Base-by-base conservation (phyloP, 1,140 invertebrate genomes). In the Acromyrmex heyeri region DNA sequence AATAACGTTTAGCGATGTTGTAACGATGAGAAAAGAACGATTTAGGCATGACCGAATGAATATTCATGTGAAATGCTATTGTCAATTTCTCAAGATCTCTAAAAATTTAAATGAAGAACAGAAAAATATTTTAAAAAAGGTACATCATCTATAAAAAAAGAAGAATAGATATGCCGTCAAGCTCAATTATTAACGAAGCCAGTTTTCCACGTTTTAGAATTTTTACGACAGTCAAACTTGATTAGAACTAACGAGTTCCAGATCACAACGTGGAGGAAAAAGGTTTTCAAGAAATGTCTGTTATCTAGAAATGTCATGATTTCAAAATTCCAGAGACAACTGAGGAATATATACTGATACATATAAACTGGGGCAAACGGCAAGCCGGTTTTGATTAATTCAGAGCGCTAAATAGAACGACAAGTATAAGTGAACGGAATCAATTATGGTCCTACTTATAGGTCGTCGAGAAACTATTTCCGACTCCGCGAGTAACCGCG, bases 381-480 rank as follows among this genome's bases (percentile, higher is more conserved):
- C 12, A 24, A 5, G 55, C 53, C 53, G 53, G 30, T 76, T 76
- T 61, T 27, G 44, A 72, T 72, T 61, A 76, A 61, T 76, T 61
- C 55, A 27, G n/a, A 7, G 6, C 14, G 21, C n/a, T 53, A 53
- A 61, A 24, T 44, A 18, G 55, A 30, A 12, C 55, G 73, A 59
- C n/a, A 76, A 27, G 44, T 24, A 24, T 61, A 44, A 75, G 34
- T 27, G 65, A 14, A 48, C 38, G 65, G n/a, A 69, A 16, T 69
- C 21, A 69, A 69, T 69, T 50, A 50, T 27, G 21, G 10, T 16
- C 18, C 72, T 61, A 44, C 55, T 50, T 69, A 69, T 69, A 24
- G 21, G 14, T 3, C 55, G 34, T 16, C 72, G 53, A 44, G n/a
- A 44, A 10, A 24, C 65, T 69, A 61, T 75, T 59, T 75, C 55